phyloP scores from a whole-genome alignment of 2,113 vertebrate species.

The Leptobrachium leishanense region DNA sequence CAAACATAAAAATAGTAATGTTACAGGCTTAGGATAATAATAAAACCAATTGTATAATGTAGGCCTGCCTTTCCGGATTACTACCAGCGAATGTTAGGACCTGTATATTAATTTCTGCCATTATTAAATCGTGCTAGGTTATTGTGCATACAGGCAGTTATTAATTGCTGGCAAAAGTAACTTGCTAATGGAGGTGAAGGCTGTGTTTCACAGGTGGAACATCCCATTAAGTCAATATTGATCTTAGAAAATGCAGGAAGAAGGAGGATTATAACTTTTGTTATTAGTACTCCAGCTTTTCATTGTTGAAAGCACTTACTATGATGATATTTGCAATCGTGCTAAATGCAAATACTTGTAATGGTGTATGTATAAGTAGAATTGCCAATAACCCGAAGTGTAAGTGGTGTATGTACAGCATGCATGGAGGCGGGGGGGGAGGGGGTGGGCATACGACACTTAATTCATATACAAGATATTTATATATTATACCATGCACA shows the following conservation, averaged over 20 bases:
- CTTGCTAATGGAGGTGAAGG: conserved; percentile 46
- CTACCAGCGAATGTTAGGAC: conserved; percentile 9
- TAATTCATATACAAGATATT: too few relatives aligned
- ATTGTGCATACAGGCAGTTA: conserved; percentile 36
- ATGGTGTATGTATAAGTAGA: too few relatives aligned
- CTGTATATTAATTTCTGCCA: conserved; percentile 26
- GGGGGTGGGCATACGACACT: too few relatives aligned
- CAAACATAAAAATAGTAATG: too few relatives aligned
- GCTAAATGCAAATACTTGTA: too few relatives aligned
- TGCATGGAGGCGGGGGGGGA: too few relatives aligned
- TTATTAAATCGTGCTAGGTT: conserved; percentile 34
- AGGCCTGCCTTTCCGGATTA: too few relatives aligned
- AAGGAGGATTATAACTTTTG: background rate
- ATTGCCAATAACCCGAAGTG: too few relatives aligned
- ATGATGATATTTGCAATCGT: background rate
- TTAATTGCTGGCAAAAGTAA: conserved; percentile 43
- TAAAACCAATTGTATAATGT: too few relatives aligned
- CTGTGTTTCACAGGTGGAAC: conserved; percentile 39
- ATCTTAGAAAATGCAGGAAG: conserved; percentile 31
- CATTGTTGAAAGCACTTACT: conserved; percentile 13
- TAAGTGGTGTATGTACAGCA: too few relatives aligned
- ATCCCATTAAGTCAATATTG: conserved; percentile 44
- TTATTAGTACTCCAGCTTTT: conserved; percentile 25
- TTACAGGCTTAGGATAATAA: too few relatives aligned
- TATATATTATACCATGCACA: too few relatives aligned